Percentiles rank a stretch among this genome's conserved stretches.
phyloP scores from a whole-genome alignment of 2,888 invertebrate species.

The Drosophila trichaetosa region DNA sequence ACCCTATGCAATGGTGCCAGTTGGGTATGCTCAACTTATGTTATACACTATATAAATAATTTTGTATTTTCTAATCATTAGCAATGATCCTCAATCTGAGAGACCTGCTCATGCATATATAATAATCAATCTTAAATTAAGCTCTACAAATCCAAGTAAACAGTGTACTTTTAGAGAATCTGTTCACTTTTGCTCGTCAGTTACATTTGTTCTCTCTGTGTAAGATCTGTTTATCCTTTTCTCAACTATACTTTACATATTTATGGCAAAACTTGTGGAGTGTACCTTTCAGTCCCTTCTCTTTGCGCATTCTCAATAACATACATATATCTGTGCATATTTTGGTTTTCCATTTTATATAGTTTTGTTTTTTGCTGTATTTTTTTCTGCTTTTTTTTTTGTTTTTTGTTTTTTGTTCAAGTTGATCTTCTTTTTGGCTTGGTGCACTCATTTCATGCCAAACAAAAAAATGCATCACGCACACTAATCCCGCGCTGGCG shows the following conservation, averaged over 20 bases:
- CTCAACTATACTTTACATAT: background rate
- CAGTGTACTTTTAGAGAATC: background rate
- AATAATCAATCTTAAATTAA: too few species aligned
- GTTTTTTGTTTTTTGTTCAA: conserved; percentile 8
- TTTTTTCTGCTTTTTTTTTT: background rate
- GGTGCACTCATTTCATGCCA: conserved; percentile 64
- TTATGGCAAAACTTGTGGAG: background rate
- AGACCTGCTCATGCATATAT: background rate
- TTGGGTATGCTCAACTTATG: background rate
- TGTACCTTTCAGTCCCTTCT: background rate
- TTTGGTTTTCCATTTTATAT: background rate
- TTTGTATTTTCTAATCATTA: background rate
- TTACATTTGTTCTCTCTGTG: background rate
- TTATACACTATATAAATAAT: background rate
- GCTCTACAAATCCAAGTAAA: too few species aligned
- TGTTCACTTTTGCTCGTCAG: too few species aligned
- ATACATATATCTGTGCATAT: background rate
- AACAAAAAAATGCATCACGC: conserved; percentile 50
- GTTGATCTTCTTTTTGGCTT: conserved; percentile 30
- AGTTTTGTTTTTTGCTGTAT: conserved; percentile 5
- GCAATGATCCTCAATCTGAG: background rate
- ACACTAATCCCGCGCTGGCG: conserved; percentile 71
- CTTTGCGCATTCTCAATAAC: background rate
- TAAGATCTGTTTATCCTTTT: background rate
- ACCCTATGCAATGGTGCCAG: background rate